A percentile compares a stretch with the other conserved stretches of the same genome.
phyloP scores from a whole-genome alignment of 64 coral and sea anemone genomes.

The Montipora foliosa region DNA sequence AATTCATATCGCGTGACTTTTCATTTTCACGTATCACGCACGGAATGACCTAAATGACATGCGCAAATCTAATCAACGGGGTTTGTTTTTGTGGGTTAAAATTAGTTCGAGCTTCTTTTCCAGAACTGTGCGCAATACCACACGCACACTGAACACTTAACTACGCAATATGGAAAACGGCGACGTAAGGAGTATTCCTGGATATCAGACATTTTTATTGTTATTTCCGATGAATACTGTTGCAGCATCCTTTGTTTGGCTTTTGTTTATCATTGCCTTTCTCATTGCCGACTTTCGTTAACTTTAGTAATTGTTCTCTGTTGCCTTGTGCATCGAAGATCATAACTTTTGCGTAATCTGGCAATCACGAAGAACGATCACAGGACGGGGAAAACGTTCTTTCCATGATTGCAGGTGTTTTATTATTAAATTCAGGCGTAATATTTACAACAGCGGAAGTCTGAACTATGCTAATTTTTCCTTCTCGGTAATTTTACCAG shows the following conservation, averaged over 20 bases:
- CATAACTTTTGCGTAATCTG: neutral
- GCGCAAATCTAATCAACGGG: too few species aligned
- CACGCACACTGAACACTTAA: too few species aligned
- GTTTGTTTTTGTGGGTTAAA: neutral
- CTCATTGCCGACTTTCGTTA: too few species aligned
- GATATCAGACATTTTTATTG: neutral
- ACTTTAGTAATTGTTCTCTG: neutral
- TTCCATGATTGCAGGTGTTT: neutral
- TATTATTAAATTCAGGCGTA: neutral
- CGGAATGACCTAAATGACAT: neutral
- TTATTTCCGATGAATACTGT: neutral
- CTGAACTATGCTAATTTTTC: neutral
- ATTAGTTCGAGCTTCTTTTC: too few species aligned
- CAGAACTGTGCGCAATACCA: neutral
- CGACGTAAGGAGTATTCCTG: neutral
- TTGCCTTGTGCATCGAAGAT: neutral
- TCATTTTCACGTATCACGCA: neutral
- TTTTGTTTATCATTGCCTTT: neutral
- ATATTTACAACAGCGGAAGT: neutral
- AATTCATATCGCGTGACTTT: neutral
- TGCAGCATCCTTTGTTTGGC: neutral
- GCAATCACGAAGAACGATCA: neutral
- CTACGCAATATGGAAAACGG: too few species aligned
- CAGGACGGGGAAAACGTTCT: neutral
- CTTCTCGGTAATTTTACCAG: neutral